Percentiles rank a stretch among this genome's conserved stretches.
These are phyloP conservation scores for Patella depressa DNA, from an alignment of 2,888 invertebrate genomes.

Conservation along the genomic window DNA sequence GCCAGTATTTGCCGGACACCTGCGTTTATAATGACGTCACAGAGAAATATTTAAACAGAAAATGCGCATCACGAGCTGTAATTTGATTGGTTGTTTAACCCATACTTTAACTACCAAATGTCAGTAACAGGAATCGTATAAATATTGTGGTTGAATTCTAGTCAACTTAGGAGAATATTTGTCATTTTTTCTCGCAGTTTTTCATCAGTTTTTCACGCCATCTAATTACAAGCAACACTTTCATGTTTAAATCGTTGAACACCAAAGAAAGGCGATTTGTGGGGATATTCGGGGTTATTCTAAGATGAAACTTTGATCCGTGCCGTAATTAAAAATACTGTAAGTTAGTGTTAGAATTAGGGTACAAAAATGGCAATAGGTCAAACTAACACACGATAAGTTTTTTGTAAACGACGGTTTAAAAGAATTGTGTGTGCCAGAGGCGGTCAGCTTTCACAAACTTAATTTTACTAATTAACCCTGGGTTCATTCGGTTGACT, in stretches of 20 bases:
- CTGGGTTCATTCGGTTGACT: too few species aligned
- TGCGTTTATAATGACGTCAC: constrained; percentile 3
- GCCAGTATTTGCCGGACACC: background rate
- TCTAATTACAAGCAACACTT: background rate
- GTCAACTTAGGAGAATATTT: background rate
- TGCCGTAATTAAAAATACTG: background rate
- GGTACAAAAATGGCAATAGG: background rate
- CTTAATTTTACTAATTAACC: too few species aligned
- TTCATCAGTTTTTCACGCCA: background rate
- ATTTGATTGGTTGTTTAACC: background rate
- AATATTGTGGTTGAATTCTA: constrained; percentile 2
- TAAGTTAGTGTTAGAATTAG: background rate
- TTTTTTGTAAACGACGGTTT: too few species aligned
- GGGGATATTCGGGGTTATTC: too few species aligned
- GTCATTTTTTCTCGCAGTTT: background rate
- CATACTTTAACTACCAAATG: background rate
- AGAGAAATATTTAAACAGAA: background rate
- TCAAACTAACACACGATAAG: background rate
- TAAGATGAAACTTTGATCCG: background rate
- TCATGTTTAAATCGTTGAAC: too few species aligned
- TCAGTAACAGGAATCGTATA: background rate
- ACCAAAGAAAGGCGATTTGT: too few species aligned
- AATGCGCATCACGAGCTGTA: background rate
- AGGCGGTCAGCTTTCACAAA: too few species aligned
- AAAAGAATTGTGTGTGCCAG: too few species aligned